These are phyloP conservation scores for Drosophila diplacantha DNA, from an alignment of 2,888 invertebrate genomes.

Conservation along the genomic window DNA sequence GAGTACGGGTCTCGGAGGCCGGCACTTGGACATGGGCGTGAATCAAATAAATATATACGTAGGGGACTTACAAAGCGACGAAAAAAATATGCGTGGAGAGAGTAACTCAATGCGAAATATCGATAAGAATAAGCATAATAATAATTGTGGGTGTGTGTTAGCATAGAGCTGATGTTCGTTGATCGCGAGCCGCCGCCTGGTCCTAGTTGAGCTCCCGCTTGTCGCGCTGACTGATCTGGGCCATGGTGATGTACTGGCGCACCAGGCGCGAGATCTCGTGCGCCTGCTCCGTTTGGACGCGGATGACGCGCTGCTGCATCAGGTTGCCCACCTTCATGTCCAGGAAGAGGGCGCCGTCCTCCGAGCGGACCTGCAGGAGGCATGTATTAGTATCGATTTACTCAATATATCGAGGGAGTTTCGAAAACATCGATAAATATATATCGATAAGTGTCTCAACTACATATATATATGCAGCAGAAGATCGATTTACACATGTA, in stretches of 20 bases:
- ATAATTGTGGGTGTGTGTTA: constrained; percentile 23
- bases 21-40: constrained; percentile 8
- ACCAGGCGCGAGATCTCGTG: constrained; percentile 97
- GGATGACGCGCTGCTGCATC: constrained; percentile 95
- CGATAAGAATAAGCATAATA: constrained; percentile 24
- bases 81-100: constrained; percentile 36
- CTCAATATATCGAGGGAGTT: no score
- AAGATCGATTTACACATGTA: no score
- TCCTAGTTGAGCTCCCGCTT: constrained; percentile 70
- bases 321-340: constrained; percentile 98
- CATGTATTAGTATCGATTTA: not conserved
- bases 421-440: no score
- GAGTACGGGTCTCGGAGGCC: constrained; percentile 1
- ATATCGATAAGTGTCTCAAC: no score
- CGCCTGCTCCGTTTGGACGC: constrained; percentile 98
- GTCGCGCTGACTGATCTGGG: constrained; percentile 80
- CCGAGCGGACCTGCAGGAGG: constrained; percentile 84
- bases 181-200: not conserved
- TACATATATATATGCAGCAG: no score
- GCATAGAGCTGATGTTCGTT: constrained; percentile 43
- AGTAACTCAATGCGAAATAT: constrained; percentile 23
- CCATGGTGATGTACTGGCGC: constrained; percentile 96
- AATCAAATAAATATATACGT: constrained; percentile 6
- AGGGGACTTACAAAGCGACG: constrained; percentile 42
- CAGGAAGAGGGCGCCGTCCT: constrained; percentile 93